Percentiles rank a stretch among this genome's conserved stretches.
These are phyloP conservation scores for Lepidurus packardi DNA, from an alignment of 1,140 invertebrate genomes.

Conservation along the genomic window DNA sequence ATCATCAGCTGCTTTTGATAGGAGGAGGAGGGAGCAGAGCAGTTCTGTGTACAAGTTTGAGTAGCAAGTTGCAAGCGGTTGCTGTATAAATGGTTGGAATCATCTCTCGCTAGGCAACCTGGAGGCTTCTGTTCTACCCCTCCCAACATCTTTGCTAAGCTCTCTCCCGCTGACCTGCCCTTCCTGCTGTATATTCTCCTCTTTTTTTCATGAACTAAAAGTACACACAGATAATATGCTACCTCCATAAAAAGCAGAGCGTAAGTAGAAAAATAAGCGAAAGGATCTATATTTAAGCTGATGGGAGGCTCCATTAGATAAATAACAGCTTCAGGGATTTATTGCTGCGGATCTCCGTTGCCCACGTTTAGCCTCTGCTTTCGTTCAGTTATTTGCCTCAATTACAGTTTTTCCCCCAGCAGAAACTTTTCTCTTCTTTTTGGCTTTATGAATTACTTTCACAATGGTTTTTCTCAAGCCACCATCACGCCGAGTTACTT, in stretches of 20 bases:
- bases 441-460: neutral
- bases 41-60: neutral
- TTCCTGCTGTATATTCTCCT: neutral
- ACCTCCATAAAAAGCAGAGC: neutral
- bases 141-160: neutral
- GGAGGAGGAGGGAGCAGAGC: neutral
- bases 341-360: neutral
- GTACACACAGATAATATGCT: conserved; percentile 20
- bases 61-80: neutral
- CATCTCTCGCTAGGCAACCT: neutral
- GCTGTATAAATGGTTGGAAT: neutral
- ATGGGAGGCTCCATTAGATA: conserved; percentile 21
- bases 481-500: neutral
- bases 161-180: neutral
- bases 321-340: conserved; percentile 10
- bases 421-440: neutral
- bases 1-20: neutral
- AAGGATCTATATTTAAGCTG: conserved; percentile 22
- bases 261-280: neutral
- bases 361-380: neutral
- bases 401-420: neutral
- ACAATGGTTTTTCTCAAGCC: neutral
- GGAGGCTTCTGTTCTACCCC: neutral
- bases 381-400: neutral
- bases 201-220: neutral